Base-by-base conservation (phyloP, 2,888 invertebrate species). In the Agrochola lota region DNA sequence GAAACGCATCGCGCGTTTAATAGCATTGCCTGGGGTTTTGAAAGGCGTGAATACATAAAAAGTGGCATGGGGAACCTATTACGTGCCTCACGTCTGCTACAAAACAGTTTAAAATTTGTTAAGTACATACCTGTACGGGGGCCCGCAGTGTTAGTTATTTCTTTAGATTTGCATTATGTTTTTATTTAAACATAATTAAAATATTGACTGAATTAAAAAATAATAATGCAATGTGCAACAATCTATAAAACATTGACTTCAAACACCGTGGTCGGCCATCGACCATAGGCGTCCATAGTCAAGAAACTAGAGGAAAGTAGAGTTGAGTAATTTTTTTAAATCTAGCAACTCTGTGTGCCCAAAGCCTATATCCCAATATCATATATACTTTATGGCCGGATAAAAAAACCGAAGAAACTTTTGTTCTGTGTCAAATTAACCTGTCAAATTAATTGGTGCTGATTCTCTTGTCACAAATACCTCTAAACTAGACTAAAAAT, bases 211-310 rank as follows among this genome's bases (percentile, higher is more conserved):
- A 89, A 91, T 89, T 91, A 89, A 91, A 92, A 90, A 92, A 91
- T 63, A 92, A 91, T 89, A 91, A 89, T 88, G 90, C 92, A 94
- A 94, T 93, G 94, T 94, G 93, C 92, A 93, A 83, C 77, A 88
- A 87, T 92, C 87, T 92, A 7, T 60, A 91, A 89, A 90, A 88
- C 91, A 91, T 92, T 86, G 86, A 94, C 93, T 92, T 93, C 92
- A 93, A 93, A 93, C 93, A 94, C 94, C 91, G 92, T 94, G 93
- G 94, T 94, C 93, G 91, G 92, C 93, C 93, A 94, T 94, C 92
- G 89, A 90, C 92, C 93, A 92, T 90, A 90, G 88, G 85, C 81
- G 12, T 40, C 40, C 69, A 69, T 81, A 87, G 79, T 62, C 83
- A 76, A 49, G 75, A 43, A 46, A 52, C 17, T 59, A 70, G 60